These are phyloP conservation scores for Byasa hedistus DNA, from an alignment of 2,888 invertebrate species.

Conservation along the genomic window DNA sequence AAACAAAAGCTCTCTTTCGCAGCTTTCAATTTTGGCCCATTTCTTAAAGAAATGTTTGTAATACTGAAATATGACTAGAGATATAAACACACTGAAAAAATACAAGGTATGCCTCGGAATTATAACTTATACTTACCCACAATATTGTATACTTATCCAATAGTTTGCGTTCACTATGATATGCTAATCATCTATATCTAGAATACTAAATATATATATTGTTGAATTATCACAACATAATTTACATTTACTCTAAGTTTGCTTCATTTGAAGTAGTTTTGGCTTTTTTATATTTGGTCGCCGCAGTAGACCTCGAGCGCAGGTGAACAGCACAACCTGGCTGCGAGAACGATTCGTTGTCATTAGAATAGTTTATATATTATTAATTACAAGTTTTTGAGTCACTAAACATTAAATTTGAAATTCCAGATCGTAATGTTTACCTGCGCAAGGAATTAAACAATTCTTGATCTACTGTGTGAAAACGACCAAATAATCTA, in stretches of 20 bases:
- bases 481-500: conserved; percentile 65
- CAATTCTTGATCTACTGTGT: conserved; percentile 37
- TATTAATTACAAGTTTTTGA: background rate
- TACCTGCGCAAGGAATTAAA: background rate
- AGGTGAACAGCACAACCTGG: background rate
- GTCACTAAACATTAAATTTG: background rate
- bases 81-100: conserved; percentile 20
- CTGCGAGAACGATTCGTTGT: conserved; percentile 23
- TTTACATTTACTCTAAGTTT: conserved; percentile 4
- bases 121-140: background rate
- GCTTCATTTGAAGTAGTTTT: background rate
- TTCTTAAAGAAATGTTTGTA: conserved; percentile 18
- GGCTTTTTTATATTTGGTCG: conserved; percentile 22
- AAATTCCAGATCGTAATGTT: background rate
- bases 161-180: conserved; percentile 13
- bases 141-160: conserved; percentile 4
- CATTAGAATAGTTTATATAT: conserved; percentile 6
- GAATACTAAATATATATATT: conserved; percentile 17
- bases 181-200: conserved; percentile 24
- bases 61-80: conserved; percentile 20
- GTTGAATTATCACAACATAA: conserved; percentile 30
- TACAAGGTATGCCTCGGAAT: background rate
- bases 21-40: conserved; percentile 31
- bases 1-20: conserved; percentile 34
- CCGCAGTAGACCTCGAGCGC: conserved; percentile 22